Evolutionary conservation across 2,113 vertebrate genomes (phyloP).

Genomic region (Forbesichthys papilliferus): DNA sequence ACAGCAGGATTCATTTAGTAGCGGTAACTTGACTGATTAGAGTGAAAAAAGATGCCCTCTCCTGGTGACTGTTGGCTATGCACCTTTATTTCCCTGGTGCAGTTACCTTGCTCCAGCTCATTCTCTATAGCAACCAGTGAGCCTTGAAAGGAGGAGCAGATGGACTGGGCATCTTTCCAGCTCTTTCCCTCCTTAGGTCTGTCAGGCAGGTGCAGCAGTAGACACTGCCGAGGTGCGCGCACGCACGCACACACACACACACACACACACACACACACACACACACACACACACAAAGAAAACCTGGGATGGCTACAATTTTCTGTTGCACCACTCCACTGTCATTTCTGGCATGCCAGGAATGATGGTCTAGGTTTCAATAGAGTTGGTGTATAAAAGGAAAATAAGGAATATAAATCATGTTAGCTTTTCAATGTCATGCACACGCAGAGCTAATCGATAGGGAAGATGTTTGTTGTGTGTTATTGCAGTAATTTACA

Average conservation of each 20-base stretch:
- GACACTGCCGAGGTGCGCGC: slow-evolving; percentile 77
- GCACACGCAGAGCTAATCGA: no score
- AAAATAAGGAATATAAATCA: not conserved
- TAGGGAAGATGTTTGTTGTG: not conserved
- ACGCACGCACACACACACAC: not conserved
- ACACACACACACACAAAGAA: slow-evolving; percentile 3
- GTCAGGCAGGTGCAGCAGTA: slow-evolving; percentile 84
- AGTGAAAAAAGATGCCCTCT: not conserved
- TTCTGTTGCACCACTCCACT: no score
- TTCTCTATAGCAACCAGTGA: slow-evolving; percentile 83
- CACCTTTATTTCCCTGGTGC: not conserved
- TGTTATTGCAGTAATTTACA: not conserved
- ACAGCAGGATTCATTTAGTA: not conserved
- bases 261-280: no score
- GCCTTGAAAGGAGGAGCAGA: slow-evolving; percentile 79
- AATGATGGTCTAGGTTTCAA: not conserved
- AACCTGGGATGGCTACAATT: slow-evolving; percentile 8
- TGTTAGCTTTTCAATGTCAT: no score
- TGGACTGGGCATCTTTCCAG: slow-evolving; percentile 83
- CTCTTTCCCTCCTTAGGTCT: slow-evolving; percentile 75
- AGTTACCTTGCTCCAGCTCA: slow-evolving; percentile 90
- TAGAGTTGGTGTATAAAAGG: not conserved
- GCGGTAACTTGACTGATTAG: not conserved
- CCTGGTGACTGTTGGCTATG: not conserved
- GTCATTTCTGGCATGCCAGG: no score